Percentiles rank a stretch among this genome's conserved stretches.
Evolutionary conservation across 2,797 vertebrate genomes (phyloP).

Genomic region (Anguilla megastoma): DNA sequence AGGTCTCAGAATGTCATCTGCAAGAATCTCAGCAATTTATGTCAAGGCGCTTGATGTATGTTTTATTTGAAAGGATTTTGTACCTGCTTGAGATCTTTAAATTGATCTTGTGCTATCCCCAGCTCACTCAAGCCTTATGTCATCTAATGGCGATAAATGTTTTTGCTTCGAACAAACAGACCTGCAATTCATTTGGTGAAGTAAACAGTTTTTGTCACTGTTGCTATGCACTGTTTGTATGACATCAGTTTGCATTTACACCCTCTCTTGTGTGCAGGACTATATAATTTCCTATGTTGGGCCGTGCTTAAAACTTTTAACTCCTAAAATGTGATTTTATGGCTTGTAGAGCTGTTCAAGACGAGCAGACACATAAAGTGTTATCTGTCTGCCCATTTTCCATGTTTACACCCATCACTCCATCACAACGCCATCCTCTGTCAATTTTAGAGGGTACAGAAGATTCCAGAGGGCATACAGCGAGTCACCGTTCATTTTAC

Average conservation of each 20-base stretch:
- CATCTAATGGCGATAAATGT: neutral
- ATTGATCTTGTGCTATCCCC: neutral
- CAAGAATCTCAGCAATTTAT: conserved; percentile 21
- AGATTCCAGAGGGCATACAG: neutral
- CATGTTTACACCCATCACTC: neutral
- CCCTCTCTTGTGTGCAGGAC: neutral
- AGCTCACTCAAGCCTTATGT: neutral
- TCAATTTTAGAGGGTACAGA: neutral
- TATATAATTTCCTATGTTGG: neutral
- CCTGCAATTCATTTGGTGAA: neutral
- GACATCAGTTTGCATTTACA: neutral
- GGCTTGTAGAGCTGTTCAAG: neutral
- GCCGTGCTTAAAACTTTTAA: neutral
- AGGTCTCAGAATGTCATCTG: conserved; percentile 28
- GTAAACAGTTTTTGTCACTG: neutral
- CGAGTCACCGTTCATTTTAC: neutral
- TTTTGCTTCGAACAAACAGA: neutral
- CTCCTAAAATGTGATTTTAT: neutral
- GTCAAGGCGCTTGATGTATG: conserved; percentile 32
- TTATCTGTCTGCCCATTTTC: neutral
- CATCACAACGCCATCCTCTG: neutral
- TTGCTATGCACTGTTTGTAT: neutral
- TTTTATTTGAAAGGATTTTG: neutral
- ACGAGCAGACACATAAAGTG: neutral
- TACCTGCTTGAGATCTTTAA: neutral